phyloP scores from a whole-genome alignment of 2,888 invertebrate genomes.

The Calameuta pallipes region DNA sequence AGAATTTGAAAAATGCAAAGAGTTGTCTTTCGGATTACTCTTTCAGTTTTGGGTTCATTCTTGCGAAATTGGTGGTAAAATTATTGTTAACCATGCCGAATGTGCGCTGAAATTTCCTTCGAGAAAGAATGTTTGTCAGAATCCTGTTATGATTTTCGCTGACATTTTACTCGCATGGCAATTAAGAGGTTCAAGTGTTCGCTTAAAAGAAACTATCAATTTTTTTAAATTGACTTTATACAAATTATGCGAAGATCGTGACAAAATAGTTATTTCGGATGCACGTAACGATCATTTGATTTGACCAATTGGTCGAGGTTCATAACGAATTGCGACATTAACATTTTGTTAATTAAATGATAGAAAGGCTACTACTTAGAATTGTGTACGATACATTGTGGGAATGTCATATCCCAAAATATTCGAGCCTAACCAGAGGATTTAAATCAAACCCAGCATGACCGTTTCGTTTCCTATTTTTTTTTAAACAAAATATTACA shows the following conservation, averaged over 20 bases:
- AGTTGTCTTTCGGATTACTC: no score
- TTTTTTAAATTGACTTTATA: not conserved
- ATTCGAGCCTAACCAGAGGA: not conserved
- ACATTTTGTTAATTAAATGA: slow-evolving; percentile 3
- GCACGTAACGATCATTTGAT: not conserved
- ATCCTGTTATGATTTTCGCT: no score
- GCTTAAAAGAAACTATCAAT: not conserved
- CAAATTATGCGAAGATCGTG: not conserved
- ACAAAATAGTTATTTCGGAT: not conserved
- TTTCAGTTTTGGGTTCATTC: no score
- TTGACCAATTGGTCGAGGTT: not conserved
- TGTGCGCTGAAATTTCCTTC: no score
- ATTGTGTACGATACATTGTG: slow-evolving; percentile 15
- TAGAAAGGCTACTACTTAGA: slow-evolving; percentile 38
- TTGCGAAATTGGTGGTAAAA: no score
- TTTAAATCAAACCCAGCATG: not conserved
- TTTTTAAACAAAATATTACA: not conserved
- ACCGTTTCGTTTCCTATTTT: not conserved
- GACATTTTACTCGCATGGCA: no score
- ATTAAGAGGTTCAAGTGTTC: no score
- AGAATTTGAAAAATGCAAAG: no score
- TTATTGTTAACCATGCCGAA: no score
- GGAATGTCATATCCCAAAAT: slow-evolving; percentile 12
- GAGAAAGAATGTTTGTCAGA: no score
- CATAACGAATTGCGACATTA: not conserved